Evolutionary conservation across 2,797 vertebrate genomes (phyloP), one percentile per base, ranked within the genome.

Genomic region (Myoxocephalus aenaeus): DNA sequence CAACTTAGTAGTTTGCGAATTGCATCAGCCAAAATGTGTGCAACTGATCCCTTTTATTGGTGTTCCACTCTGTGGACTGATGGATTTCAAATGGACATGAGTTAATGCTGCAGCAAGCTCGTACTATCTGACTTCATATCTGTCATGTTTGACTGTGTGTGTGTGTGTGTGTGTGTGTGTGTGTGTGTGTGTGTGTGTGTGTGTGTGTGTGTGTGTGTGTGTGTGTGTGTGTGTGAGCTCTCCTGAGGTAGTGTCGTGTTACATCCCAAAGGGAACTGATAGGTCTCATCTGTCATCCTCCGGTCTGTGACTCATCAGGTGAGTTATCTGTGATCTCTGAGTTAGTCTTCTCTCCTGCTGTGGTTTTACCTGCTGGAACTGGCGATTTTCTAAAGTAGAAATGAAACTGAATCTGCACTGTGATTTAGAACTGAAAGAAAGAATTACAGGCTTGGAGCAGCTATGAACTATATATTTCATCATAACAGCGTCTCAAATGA

Each of bases 211-310:
- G 56, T 56, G 70, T 71, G 67, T 68, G 59, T 57, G 56, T 62
- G 56, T 75, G 34, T 57, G 22, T 63, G 61, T 12, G 64, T 65
- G 18, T 62, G 51, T 20, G 72, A 54, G 25, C 32, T 54, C 27
- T 59, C 14, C 32, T 59, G 51, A 20, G 62, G 44, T 70, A 82
- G 87, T 85, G 80, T 88, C 51, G 57, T 53, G 48, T 91, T 92
- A 86, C 89, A 81, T 75, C 84, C 75, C 54, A 70, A 59, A 80
- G 81, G 46, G 58, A 83, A 87, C 59, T 86, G 83, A 88, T 90
- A 84, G 69, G 82, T 61, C 86, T 84, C 77, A 81, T 89, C 85
- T 91, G 89, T 91, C 88, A 90, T 86, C 87, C 79, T 79, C 32
- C 10, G 53, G 53, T 77, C 79, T 87, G 75, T 92, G 89, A 92